Evolutionary conservation across 2,113 vertebrate species (phyloP), one percentile per base, ranked within the genome.

Genomic region (Dromaius novaehollandiae): DNA sequence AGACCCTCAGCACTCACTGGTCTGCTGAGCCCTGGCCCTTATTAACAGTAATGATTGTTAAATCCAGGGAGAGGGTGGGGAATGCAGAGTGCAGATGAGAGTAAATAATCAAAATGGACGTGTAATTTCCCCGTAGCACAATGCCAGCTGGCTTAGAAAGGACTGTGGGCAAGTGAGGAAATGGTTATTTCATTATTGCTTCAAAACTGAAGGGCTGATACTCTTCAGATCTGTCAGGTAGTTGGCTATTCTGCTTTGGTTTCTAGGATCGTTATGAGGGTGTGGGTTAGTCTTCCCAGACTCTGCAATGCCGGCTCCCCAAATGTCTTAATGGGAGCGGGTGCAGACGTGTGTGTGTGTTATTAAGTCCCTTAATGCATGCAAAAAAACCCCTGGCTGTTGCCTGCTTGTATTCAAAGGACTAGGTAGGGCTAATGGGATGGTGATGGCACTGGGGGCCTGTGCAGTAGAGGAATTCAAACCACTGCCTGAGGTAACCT

Each of bases 91-190:
- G 65, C 82, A 85, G 73, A 44, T 13, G 58, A 58, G 46, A 91
- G 58, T 19, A 91, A 91, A 50, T 28, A 46, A 79, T 82, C 61
- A 68, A 81, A 76, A 50, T 16, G 21, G 64, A 30, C 5, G 24
- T 69, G 86, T n/a, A 15, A 63, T 89, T 82, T 83, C 90, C 92
- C 75, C 14, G 5, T n/a, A 66, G 91, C 64, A 70, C n/a, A 51
- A 30, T 25, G 46, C 68, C 93, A 94, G 84, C 76, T 77, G 89
- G 21, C 86, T 69, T 70, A 46, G 65, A 38, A 90, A 88, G 65
- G 82, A 66, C 90, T 22, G 63, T 86, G 71, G 48, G 48, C 48
- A 48, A 73, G 66, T 44, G 68, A 18, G 69, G 64, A 30, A 44
- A 24, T 13, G 60, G 44, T 80, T 9, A 63, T 74, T 71, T 86